Conservation (phyloP, 1,140 invertebrate species). For the Tetragonula clypearis region DNA sequence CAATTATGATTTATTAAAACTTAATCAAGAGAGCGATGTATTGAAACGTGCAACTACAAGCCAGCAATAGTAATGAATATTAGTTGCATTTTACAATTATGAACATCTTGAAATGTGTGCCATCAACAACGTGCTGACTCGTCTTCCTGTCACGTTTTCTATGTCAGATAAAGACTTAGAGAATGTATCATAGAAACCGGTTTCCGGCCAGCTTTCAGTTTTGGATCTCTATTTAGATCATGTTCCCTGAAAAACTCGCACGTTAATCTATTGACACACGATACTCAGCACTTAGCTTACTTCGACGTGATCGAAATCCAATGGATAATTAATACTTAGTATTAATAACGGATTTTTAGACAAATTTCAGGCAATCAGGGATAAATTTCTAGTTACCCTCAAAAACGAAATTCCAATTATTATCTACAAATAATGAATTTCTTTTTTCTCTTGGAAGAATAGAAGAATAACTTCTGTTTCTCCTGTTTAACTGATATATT, state of each 20-base stretch:
- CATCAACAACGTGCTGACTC: neutral
- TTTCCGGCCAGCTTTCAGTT: neutral
- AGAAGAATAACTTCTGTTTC: no score
- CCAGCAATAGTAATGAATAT: neutral
- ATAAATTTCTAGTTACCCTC: no score
- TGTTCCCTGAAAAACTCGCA: neutral
- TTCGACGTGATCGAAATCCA: no score
- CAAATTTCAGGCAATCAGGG: no score
- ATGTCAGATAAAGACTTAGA: neutral
- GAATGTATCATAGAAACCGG: neutral
- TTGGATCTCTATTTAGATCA: neutral
- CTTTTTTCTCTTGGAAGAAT: no score
- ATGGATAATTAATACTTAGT: neutral
- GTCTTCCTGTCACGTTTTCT: neutral
- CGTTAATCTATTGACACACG: neutral
- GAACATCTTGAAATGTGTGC: neutral
- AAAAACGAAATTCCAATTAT: no score
- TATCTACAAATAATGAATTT: no score
- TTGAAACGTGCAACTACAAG: neutral
- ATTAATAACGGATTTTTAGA: neutral
- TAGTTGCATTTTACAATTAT: neutral
- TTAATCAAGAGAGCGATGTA: neutral
- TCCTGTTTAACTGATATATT: no score
- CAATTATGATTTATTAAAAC: neutral
- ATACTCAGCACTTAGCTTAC: no score